Evolutionary conservation across 2,797 vertebrate species (phyloP), one percentile per base, ranked within the genome.

Genomic region (Dipus sagitta): DNA sequence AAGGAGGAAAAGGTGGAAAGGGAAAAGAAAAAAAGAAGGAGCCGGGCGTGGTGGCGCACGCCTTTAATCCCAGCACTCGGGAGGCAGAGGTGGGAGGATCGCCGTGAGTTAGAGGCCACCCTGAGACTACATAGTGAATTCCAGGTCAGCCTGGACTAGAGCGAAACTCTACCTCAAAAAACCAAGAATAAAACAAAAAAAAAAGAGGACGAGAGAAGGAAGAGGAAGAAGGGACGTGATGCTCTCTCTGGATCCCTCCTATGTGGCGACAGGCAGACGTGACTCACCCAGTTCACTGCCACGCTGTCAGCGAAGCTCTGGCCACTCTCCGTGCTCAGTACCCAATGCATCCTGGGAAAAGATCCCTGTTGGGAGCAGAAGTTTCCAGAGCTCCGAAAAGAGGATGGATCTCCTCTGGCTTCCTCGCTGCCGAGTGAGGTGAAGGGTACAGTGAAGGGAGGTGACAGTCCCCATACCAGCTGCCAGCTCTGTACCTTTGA

Each of bases 391-490:
- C 17, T 79, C 42, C 0, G 7, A 30, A 54, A 26, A 9, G 21
- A 17, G 52, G 15, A 20, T 24, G 23, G 70, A 17, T 11, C 65
- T 87, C 3, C 38, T 65, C 28, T 38, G 28, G 72, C 17, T 65
- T 17, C 21, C 62, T 4, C 20, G 18, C n/a, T 65, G 5, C 30
- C 13, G 30, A 10, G 74, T 64, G 26, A 77, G 62, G 64, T 9
- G 0, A 17, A 24, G 18, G 18, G 2, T 2, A 0, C 7, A 0
- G 3, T 0, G 10, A 1, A 0, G 1, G 60, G 28, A 17, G 38
- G 32, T 18, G 2, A 20, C 54, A 34, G 26, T 9, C 71, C 54
- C 7, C 3, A 38, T 26, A 2, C 38, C 14, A 2, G 21, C 34
- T 17, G 7, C 38, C 0, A 0, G 4, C 32, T 74, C 9, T 42